Conservation (phyloP, 2,113 vertebrate genomes). For the Amphilophus citrinellus region DNA sequence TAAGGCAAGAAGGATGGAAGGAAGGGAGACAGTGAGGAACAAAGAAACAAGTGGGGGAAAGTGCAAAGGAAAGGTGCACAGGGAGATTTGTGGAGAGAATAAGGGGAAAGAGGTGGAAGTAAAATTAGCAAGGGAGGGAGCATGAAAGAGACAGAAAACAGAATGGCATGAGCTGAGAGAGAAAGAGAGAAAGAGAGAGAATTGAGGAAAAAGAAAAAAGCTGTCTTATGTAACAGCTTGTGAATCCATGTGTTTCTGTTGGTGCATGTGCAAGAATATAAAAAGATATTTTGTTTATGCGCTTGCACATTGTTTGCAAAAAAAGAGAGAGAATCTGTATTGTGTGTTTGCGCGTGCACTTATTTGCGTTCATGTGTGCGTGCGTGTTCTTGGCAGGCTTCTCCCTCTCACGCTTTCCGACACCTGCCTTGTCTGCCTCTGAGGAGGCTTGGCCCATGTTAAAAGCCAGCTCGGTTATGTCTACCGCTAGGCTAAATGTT, state of each 20-base stretch:
- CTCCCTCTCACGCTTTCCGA: constrained; percentile 29
- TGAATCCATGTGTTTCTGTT: neutral
- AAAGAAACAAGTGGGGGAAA: constrained; percentile 17
- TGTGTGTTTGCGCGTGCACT: neutral
- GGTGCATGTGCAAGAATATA: neutral
- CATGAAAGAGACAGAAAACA: constrained; percentile 4
- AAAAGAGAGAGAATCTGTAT: neutral
- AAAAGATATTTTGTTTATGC: neutral
- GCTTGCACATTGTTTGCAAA: neutral
- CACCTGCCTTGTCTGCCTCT: constrained; percentile 45
- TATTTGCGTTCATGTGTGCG: neutral
- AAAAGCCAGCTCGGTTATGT: constrained; percentile 49
- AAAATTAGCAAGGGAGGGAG: constrained; percentile 39
- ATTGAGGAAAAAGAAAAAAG: neutral
- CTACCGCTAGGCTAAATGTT: constrained; percentile 62
- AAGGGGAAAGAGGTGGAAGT: constrained; percentile 16
- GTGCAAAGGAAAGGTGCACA: constrained; percentile 38
- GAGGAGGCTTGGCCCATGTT: constrained; percentile 44
- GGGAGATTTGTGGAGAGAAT: constrained; percentile 31
- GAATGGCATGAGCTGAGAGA: neutral
- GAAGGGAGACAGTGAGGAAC: constrained; percentile 8
- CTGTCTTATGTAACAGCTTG: constrained; percentile 44
- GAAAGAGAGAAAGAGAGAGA: neutral
- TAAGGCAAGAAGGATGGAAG: constrained; percentile 34
- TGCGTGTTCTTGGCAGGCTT: constrained; percentile 44